phyloP scores from a whole-genome alignment of 2,797 vertebrate species.

The Acipenser transmontanus region DNA sequence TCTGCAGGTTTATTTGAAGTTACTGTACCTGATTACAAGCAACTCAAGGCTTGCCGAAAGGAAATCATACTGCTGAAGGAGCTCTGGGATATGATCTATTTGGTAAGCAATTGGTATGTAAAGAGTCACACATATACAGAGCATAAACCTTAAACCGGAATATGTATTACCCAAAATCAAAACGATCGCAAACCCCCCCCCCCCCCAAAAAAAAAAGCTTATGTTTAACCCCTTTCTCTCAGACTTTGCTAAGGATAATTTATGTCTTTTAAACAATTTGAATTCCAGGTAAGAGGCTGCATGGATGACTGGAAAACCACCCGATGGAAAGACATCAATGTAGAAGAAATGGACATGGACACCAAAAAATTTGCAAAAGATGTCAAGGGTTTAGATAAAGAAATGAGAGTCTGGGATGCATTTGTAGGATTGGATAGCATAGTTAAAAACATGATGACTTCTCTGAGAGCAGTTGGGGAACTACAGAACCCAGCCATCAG shows the following conservation, averaged over 20 bases:
- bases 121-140: no score
- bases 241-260: neutral
- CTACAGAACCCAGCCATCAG: slow-evolving; percentile 86
- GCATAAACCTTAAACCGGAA: no score
- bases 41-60: slow-evolving; percentile 81
- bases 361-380: slow-evolving; percentile 79
- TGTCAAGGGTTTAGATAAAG: slow-evolving; percentile 77
- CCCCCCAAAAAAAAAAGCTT: no score
- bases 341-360: slow-evolving; percentile 86
- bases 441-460: slow-evolving; percentile 76
- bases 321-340: slow-evolving; percentile 74
- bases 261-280: neutral
- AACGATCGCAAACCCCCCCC: no score
- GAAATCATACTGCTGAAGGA: slow-evolving; percentile 80
- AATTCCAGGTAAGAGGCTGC: slow-evolving; percentile 39
- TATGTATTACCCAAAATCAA: no score
- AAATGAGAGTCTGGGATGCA: slow-evolving; percentile 79
- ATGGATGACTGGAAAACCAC: slow-evolving; percentile 76
- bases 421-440: slow-evolving; percentile 74
- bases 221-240: no score
- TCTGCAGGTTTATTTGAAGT: slow-evolving; percentile 87
- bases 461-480: slow-evolving; percentile 78
- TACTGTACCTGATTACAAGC: slow-evolving; percentile 75
- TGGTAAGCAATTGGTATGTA: slow-evolving; percentile 47
- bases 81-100: slow-evolving; percentile 80